Evolutionary conservation across 2,113 vertebrate species (phyloP).

Genomic region (Phrynosoma blainvillii): DNA sequence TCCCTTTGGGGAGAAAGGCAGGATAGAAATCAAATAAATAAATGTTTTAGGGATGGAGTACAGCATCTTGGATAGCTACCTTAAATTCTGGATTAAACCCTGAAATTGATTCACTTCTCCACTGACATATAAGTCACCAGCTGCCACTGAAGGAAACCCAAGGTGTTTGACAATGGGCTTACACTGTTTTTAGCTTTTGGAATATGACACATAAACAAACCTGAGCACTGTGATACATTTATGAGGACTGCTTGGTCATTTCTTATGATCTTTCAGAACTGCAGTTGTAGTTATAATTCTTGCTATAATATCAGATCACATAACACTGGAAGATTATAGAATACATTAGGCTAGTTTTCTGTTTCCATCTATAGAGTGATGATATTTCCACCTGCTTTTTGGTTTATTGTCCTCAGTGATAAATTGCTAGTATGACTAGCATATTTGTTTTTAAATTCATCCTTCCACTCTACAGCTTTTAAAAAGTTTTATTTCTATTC

Average conservation of each 20-base stretch:
- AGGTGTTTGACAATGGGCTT: not conserved
- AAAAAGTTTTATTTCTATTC: slow-evolving; percentile 16
- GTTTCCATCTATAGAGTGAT: slow-evolving; percentile 15
- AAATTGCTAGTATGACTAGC: slow-evolving; percentile 14
- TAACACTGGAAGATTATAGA: not conserved
- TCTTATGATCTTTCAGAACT: slow-evolving; percentile 5
- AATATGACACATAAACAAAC: not conserved
- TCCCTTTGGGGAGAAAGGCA: too few relatives aligned
- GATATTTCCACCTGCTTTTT: slow-evolving; percentile 26
- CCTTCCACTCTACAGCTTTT: slow-evolving; percentile 19
- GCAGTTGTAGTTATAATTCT: slow-evolving; percentile 1
- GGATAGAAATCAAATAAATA: too few relatives aligned
- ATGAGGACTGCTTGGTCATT: not conserved
- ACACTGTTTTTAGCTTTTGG: not conserved
- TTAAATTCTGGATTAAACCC: too few relatives aligned
- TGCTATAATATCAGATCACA: slow-evolving; percentile 4
- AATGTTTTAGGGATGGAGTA: too few relatives aligned
- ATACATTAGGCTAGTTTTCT: slow-evolving; percentile 10
- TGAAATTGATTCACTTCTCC: too few relatives aligned
- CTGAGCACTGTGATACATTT: not conserved
- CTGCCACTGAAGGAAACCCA: too few relatives aligned
- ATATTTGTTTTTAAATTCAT: slow-evolving; percentile 26
- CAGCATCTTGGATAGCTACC: too few relatives aligned
- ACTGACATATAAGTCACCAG: too few relatives aligned
- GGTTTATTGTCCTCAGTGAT: slow-evolving; percentile 4